Percentiles rank a stretch among this genome's conserved stretches.
These are phyloP conservation scores for Aphelinus atriplicis DNA, from an alignment of 1,140 invertebrate genomes.

Conservation along the genomic window DNA sequence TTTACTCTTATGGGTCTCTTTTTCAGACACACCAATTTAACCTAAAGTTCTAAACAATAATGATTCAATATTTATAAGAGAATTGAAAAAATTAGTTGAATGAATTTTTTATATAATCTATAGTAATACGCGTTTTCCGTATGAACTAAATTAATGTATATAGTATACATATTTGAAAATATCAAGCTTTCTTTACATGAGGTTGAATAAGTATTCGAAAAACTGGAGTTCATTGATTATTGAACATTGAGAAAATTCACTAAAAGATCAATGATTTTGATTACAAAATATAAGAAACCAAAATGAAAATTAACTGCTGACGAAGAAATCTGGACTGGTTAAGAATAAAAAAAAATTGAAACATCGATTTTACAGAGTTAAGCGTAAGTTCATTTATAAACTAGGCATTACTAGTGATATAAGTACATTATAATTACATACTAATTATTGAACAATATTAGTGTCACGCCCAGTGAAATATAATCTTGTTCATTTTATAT, in stretches of 20 bases:
- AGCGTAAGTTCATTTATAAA: neutral
- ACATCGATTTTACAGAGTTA: neutral
- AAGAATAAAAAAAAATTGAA: neutral
- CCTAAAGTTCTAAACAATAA: no score
- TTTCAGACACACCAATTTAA: no score
- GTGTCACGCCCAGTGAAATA: neutral
- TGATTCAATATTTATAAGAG: no score
- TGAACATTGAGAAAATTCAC: neutral
- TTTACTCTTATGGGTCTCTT: no score
- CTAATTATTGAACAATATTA: neutral
- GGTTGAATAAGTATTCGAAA: neutral
- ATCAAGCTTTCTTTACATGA: neutral
- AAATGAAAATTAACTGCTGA: neutral
- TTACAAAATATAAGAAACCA: neutral
- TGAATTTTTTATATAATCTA: no score
- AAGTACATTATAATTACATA: conserved; percentile 13
- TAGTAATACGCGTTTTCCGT: neutral
- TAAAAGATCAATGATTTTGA: neutral
- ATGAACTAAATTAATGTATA: conserved; percentile 12
- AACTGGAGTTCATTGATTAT: neutral
- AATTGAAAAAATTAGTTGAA: no score
- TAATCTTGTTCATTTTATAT: neutral
- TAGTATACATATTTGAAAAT: neutral
- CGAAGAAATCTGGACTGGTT: neutral
- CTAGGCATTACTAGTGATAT: neutral